phyloP scores from a whole-genome alignment of 2,888 invertebrate species.

The Hofmannophila pseudospretella region DNA sequence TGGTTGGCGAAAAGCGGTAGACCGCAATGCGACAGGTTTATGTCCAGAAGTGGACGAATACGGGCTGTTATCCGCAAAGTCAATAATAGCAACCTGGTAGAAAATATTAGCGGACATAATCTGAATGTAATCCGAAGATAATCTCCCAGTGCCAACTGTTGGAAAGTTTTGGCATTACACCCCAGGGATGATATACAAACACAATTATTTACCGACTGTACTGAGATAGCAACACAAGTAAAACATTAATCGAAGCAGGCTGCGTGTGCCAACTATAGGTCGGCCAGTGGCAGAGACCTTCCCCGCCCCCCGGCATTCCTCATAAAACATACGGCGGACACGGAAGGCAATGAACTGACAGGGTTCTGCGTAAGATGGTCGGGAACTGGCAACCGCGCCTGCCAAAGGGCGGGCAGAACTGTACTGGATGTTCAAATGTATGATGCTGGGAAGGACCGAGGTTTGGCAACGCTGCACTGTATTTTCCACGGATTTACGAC shows the following conservation, averaged over 20 bases:
- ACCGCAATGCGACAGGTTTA: no score
- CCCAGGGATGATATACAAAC: conserved; percentile 38
- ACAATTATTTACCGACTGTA: conserved; percentile 42
- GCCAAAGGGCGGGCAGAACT: conserved; percentile 50
- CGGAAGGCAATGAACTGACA: conserved; percentile 43
- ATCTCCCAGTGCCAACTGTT: conserved; percentile 30
- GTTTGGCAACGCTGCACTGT: conserved; percentile 38
- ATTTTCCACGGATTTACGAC: conserved; percentile 14
- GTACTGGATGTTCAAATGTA: conserved; percentile 18
- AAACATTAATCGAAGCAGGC: conserved; percentile 54
- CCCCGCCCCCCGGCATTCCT: conserved; percentile 30
- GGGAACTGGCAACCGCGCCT: conserved; percentile 41
- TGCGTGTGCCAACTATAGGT: conserved; percentile 26
- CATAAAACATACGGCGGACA: conserved; percentile 19
- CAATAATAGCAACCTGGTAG: no score
- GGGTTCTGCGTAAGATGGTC: conserved; percentile 37
- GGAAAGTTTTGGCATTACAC: conserved; percentile 38
- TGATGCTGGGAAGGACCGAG: conserved; percentile 28
- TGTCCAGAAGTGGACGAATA: no score
- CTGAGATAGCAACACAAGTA: conserved; percentile 45
- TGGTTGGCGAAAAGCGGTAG: no score
- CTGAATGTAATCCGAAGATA: conserved; percentile 16
- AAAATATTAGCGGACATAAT: conserved; percentile 15
- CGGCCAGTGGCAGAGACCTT: conserved; percentile 25
- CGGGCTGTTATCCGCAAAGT: no score